Base-by-base conservation (phyloP, 2,888 invertebrate genomes). In the Lasioglossum pauxillum region DNA sequence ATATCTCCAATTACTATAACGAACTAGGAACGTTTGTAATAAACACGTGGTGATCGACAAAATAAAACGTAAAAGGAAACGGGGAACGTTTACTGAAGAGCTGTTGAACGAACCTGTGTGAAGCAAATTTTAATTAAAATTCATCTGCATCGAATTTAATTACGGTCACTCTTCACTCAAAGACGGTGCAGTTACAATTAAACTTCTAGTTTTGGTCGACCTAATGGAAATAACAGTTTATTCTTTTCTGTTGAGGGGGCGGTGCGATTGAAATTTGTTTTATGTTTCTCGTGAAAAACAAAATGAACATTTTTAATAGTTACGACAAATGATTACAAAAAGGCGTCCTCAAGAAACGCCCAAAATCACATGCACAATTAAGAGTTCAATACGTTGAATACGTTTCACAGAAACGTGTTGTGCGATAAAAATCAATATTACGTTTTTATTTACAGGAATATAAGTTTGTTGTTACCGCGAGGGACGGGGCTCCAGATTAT, bases 391-490 rank as follows among this genome's bases (percentile, higher is more conserved):
- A 53, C 0, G 23, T n/a, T n/a, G 1, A 23, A n/a, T n/a, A 53
- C 23, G 23, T 23, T 53, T 53, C 8, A 2, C 23, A 2, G 23
- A 23, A 53, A 53, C 49, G 7, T 53, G 23, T 7, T 53, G 0
- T 23, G 23, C 7, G 7, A 53, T 53, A 23, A 23, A 53, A 53
- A 53, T 53, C 53, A 23, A 23, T 23, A 67, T 57, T 53, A 19
- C n/a, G n/a, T 35, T 38, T 64, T 31, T 31, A 64, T 80, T 35
- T 60, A 8, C 81, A 97, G 97, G 97, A 97, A 71, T 97, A 98
- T 93, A 96, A 96, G 86, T 98, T 98, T 95, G 98, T 98, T 69
- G 98, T 98, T 14, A 98, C 98, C 0, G 98, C 98, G 1, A 97
- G 97, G 93, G 99, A 99, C 93, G 98, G 98, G 35, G 98, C 98